Base-by-base conservation (phyloP, 2,113 vertebrate genomes). In the Ranitomeya variabilis region DNA sequence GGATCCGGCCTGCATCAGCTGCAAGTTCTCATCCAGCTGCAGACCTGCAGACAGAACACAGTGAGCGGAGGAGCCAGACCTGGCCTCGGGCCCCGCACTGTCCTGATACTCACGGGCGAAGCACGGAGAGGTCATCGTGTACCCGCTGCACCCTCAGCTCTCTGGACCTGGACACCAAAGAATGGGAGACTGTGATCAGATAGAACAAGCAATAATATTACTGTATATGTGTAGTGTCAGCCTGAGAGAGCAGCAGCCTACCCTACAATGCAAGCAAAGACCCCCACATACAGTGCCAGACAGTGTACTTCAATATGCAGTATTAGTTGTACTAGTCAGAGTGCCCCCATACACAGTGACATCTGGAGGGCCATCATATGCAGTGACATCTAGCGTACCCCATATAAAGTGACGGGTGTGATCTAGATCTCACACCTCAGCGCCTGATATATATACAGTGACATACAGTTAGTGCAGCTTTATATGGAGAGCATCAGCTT, bases 1-100 rank as follows among this genome's bases (percentile, higher is more conserved):
- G 0, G 92, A 95, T 45, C 97, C 98, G 18, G 94, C 92, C 90
- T 97, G 96, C 98, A 99, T 98, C 86, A 94, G 92, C 90, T 94
- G 91, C 91, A 99, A 89, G 0, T 95, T 92, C n/a, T 94, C 93
- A 89, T 96, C 96, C 86, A 94, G 90, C 85, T 94, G 94, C 74
- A 97, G 90, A 87, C 94, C 98, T 99, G 92, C n/a, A 23, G 52
- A 51, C 66, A 67, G 15, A 82, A 6, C 52, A 26, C 23, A 55
- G 14, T 59, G 15, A 18, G 13, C 77, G 60, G 23, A 80, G 21
- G 7, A 23, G 0, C 0, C 71, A 45, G 26, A 71, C 67, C 13
- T 51, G 31, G 15, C 16, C 26, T 3, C 37, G 37, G 2, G 6
- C 2, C 71, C 71, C 9, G 7, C 3, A 3, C 7, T 31, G 31